Evolutionary conservation across 2,888 invertebrate species (phyloP).

Genomic region (Caenorhabditis sp.): DNA sequence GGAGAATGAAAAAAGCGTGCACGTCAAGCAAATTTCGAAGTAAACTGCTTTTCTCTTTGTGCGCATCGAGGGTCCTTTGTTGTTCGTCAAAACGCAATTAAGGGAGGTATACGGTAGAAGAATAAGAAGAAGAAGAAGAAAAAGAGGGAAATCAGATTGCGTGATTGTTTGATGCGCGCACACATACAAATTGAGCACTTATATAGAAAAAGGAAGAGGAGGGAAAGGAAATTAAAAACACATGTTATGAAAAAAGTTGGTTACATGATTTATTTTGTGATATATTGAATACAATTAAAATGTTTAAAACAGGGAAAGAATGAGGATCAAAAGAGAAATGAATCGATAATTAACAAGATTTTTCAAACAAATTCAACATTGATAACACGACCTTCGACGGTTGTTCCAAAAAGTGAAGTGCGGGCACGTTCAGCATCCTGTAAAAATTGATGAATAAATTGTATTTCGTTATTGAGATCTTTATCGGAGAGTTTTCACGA

Average conservation of each 20-base stretch:
- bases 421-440: slow-evolving; percentile 65
- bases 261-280: background rate
- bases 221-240: background rate
- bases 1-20: slow-evolving; percentile 24
- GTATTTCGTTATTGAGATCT: too few relatives aligned
- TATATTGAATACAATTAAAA: background rate
- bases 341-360: background rate
- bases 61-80: background rate
- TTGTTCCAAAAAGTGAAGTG: slow-evolving; percentile 57
- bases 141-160: background rate
- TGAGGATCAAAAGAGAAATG: background rate
- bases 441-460: too few relatives aligned
- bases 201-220: too few relatives aligned
- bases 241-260: background rate
- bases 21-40: slow-evolving; percentile 2
- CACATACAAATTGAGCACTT: background rate
- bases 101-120: background rate
- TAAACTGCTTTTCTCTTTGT: background rate
- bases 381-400: slow-evolving; percentile 66
- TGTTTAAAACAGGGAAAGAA: background rate
- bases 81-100: background rate
- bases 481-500: too few relatives aligned
- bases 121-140: background rate
- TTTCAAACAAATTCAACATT: slow-evolving; percentile 57
- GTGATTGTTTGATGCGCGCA: background rate